These are phyloP conservation scores for Zaprionus gabonicus DNA, from an alignment of 1,140 invertebrate species.

Conservation along the genomic window DNA sequence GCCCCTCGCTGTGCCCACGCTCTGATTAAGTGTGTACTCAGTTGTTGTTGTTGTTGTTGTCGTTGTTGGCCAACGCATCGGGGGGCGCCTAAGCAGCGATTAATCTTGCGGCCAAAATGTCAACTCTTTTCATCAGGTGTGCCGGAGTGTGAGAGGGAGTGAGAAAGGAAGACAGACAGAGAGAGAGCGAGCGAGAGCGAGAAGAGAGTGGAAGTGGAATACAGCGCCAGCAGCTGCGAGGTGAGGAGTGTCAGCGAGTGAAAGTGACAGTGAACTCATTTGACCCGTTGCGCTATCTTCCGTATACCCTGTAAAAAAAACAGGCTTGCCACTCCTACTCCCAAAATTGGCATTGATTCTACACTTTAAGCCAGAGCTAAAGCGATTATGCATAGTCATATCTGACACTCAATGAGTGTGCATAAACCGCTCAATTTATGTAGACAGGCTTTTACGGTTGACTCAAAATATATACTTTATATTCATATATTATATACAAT, in stretches of 20 bases:
- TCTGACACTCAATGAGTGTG: background rate
- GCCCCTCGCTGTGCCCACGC: slow-evolving; percentile 3
- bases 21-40: slow-evolving; percentile 31
- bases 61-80: slow-evolving; percentile 1
- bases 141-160: background rate
- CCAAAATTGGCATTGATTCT: background rate
- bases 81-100: slow-evolving; percentile 29
- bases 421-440: background rate
- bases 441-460: background rate
- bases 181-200: no score
- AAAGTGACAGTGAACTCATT: slow-evolving; percentile 79
- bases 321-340: background rate
- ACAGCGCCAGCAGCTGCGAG: background rate
- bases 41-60: slow-evolving; percentile 3
- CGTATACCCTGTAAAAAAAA: slow-evolving; percentile 29
- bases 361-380: background rate
- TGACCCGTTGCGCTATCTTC: slow-evolving; percentile 56
- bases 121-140: slow-evolving; percentile 25
- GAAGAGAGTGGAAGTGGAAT: background rate
- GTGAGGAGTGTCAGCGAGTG: slow-evolving; percentile 41
- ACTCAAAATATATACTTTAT: background rate
- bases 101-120: slow-evolving; percentile 29
- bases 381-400: background rate
- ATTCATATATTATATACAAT: background rate
- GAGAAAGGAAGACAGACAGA: background rate